A percentile compares a stretch with the other conserved stretches of the same genome.
These are phyloP conservation scores for Allolobophora icterica DNA, from an alignment of 2,888 invertebrate genomes.

Conservation along the genomic window DNA sequence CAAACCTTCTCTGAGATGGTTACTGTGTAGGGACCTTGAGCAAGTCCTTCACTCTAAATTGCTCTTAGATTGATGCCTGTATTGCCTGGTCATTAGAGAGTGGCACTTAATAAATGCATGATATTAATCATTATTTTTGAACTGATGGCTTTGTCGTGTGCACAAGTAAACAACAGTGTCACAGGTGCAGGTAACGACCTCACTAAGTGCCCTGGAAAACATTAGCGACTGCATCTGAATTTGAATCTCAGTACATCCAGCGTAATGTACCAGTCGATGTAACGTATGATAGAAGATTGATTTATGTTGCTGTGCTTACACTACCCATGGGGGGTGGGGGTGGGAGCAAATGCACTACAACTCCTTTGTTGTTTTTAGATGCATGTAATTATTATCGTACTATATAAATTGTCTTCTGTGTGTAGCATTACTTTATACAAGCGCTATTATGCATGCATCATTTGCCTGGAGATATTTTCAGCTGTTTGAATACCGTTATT, in stretches of 20 bases:
- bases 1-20: too few relatives aligned
- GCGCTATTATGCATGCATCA: neutral
- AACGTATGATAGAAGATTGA: neutral
- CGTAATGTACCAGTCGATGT: neutral
- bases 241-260: neutral
- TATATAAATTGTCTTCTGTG: neutral
- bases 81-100: too few relatives aligned
- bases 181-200: neutral
- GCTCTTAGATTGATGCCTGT: too few relatives aligned
- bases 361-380: neutral
- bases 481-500: neutral
- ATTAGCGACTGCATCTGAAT: neutral
- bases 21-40: too few relatives aligned
- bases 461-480: neutral
- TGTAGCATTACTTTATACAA: neutral
- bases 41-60: too few relatives aligned
- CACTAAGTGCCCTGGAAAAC: neutral
- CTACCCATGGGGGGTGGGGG: too few relatives aligned
- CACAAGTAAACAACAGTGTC: neutral
- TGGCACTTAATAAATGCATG: too few relatives aligned
- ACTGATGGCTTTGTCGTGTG: too few relatives aligned
- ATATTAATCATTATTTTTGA: too few relatives aligned
- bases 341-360: neutral
- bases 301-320: neutral
- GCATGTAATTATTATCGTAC: neutral